Percentiles rank a stretch among this genome's conserved stretches.
phyloP scores from a whole-genome alignment of 2,888 invertebrate species.

The Exephanes ischioxanthus region DNA sequence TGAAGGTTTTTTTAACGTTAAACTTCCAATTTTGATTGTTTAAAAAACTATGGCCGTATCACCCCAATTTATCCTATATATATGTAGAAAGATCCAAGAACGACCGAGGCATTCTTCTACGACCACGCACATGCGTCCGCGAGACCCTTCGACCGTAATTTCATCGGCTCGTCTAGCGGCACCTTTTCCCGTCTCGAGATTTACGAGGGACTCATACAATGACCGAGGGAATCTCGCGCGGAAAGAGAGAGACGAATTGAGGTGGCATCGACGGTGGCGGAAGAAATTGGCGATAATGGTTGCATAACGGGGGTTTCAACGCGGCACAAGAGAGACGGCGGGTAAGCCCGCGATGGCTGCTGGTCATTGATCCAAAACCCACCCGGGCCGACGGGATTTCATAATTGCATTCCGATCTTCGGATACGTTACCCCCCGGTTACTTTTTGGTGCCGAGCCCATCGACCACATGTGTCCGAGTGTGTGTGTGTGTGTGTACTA shows the following conservation, averaged over 20 bases:
- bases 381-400: slow-evolving; percentile 69
- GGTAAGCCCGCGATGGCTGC: slow-evolving; percentile 57
- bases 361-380: slow-evolving; percentile 76
- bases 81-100: slow-evolving; percentile 39
- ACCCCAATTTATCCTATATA: background rate
- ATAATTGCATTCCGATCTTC: slow-evolving; percentile 75
- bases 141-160: slow-evolving; percentile 50
- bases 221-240: slow-evolving; percentile 56
- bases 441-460: slow-evolving; percentile 19
- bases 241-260: slow-evolving; percentile 62
- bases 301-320: slow-evolving; percentile 70
- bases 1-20: no score
- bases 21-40: no score
- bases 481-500: background rate
- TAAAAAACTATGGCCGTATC: no score
- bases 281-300: slow-evolving; percentile 74
- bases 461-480: slow-evolving; percentile 3
- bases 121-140: slow-evolving; percentile 36
- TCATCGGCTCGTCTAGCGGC: slow-evolving; percentile 29
- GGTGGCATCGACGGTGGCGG: slow-evolving; percentile 44
- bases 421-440: slow-evolving; percentile 36
- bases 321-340: slow-evolving; percentile 48
- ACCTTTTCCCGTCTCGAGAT: slow-evolving; percentile 64
- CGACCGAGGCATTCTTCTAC: slow-evolving; percentile 18
- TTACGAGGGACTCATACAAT: slow-evolving; percentile 70